These are phyloP conservation scores for Loriculus beryllinus DNA, from an alignment of 2,797 vertebrate genomes.

Conservation along the genomic window DNA sequence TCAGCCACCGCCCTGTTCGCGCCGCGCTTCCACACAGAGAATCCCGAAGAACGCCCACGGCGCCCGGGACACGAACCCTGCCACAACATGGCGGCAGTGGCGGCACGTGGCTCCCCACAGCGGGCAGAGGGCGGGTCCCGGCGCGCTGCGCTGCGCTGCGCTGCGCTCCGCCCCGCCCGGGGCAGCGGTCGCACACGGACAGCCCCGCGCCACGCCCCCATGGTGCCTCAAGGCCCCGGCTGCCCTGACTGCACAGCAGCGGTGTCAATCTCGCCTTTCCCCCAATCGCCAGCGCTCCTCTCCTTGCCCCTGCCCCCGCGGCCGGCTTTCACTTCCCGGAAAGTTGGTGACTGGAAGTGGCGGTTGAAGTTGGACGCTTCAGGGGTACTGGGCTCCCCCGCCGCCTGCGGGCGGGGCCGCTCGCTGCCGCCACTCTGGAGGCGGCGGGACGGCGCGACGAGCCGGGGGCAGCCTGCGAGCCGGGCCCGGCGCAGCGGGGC, in stretches of 20 bases:
- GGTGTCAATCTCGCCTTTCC: background rate
- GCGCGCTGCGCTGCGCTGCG: too few relatives aligned
- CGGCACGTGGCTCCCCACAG: too few relatives aligned
- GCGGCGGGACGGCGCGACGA: background rate
- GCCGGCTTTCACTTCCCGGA: background rate
- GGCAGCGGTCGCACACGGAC: background rate
- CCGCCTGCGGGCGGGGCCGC: accelerated
- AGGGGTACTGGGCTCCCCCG: accelerated
- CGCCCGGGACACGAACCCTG: accelerated
- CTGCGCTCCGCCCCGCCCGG: background rate
- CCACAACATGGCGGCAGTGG: background rate
- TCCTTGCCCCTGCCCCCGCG: background rate
- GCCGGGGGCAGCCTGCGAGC: background rate
- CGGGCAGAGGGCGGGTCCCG: too few relatives aligned
- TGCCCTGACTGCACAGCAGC: accelerated
- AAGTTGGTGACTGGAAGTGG: background rate
- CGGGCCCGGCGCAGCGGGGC: background rate
- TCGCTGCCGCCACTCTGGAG: background rate
- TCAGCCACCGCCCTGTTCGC: accelerated
- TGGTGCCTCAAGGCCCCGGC: accelerated
- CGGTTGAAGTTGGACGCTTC: accelerated
- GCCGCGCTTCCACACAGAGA: accelerated
- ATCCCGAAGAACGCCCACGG: accelerated
- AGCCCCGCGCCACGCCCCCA: background rate
- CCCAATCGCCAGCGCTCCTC: background rate